Conservation (phyloP, 2,888 invertebrate species). For the Bimastos eiseni region DNA sequence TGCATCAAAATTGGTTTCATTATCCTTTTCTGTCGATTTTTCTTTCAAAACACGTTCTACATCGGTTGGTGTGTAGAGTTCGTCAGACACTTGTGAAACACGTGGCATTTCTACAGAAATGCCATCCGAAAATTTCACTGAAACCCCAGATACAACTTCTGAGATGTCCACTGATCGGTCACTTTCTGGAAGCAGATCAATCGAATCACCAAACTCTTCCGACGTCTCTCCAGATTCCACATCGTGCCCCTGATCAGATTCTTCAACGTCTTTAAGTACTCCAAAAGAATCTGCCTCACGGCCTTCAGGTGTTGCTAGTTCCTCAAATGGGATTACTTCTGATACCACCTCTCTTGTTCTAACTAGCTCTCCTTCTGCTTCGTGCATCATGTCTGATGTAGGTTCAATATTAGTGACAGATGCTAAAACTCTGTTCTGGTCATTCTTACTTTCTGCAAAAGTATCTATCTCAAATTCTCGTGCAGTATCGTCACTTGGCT, state of each 20-base stretch:
- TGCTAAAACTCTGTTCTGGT: background rate
- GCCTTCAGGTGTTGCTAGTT: no score
- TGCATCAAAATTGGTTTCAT: background rate
- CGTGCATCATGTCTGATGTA: no score
- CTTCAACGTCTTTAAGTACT: no score
- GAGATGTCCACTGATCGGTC: background rate
- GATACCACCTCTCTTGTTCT: no score
- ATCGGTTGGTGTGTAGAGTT: background rate
- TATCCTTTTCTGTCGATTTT: background rate
- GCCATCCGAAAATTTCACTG: background rate
- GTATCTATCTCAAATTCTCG: background rate
- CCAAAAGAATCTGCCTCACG: no score
- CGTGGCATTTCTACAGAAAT: background rate
- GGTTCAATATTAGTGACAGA: no score
- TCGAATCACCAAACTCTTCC: background rate
- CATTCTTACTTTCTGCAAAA: background rate
- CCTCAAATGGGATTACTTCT: no score
- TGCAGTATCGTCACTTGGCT: background rate
- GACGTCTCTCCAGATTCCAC: background rate
- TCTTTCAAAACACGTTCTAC: background rate
- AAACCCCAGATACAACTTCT: background rate
- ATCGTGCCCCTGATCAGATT: background rate
- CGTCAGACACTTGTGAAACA: background rate
- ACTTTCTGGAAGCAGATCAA: constrained; percentile 13
- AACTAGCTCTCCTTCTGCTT: no score